Base-by-base conservation (phyloP, 1,140 invertebrate genomes). In the Orius laevigatus region DNA sequence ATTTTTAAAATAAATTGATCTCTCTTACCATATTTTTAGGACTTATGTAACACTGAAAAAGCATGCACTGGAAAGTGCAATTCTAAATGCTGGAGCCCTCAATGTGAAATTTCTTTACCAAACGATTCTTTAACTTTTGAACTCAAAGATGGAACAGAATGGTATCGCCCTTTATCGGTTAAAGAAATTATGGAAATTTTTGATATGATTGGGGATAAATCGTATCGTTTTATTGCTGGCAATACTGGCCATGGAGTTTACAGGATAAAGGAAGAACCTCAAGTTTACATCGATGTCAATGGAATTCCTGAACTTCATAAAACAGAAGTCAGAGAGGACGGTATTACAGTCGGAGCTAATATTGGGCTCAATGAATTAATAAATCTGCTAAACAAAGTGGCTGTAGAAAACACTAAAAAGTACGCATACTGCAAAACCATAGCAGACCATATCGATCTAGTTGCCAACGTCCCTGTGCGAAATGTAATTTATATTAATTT, bases 241-340 rank as follows among this genome's bases (percentile, higher is more conserved):
- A 79, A 80, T 56, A 81, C 79, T 1, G 75, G 71, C n/a, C 72
- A 73, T 62, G 79, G 79, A 46, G 75, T 82, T 12, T 82, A 76
- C 59, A 67, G 67, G 55, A 63, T 62, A 49, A 63, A 52, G 50
- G 57, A 56, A 50, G 65, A 60, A 55, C 66, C 69, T 8, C 62
- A 76, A 52, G 64, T 78, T 40, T 76, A 78, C 47, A 78, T 90
- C 51, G 83, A 87, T 56, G 62, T 89, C 16, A 76, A 75, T 34
- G 72, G 70, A 11, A 70, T 89, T 20, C 55, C 65, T 10, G 73
- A 80, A 38, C 56, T 90, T 6, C 74, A 70, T 55, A 60, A 66
- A 1, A 56, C 69, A 10, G 60, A 62, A 43, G 67, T 72, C 12
- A 63, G 68, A 36, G 57, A 63, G 1, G 57, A 66, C 32, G 65